Base-by-base conservation (phyloP, 2,797 vertebrate genomes). In the Pantherophis vulpinus region DNA sequence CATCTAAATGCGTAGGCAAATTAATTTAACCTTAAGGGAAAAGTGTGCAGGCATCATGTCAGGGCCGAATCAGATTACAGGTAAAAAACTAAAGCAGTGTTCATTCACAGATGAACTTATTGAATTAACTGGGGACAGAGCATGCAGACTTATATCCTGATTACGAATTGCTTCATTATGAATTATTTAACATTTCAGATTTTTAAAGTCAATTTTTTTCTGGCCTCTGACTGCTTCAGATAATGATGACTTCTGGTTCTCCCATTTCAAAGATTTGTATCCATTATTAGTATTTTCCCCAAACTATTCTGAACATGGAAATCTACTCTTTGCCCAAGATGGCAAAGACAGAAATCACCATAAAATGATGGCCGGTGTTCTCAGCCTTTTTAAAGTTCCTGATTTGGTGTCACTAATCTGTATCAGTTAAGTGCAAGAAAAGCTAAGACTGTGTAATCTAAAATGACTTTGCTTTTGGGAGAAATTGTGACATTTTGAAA, bases 271-370 rank as follows among this genome's bases (percentile, higher is more conserved):
- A 86, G 86, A 29, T 61, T 58, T 93, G 13, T n/a, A n/a, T 58
- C 91, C 4, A 1, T 1, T 27, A 0, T 0, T 58, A 93, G 59
- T 79, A 29, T 89, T 87, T 86, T 11, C 5, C 55, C 6, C 0
- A 23, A 0, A n/a, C 88, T 47, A 0, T 2, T 92, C 91, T 0
- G 0, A 0, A 92, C 0, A 13, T 83, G 83, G 25, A 0, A 1
- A 54, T 60, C 83, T 25, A 63, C 3, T 25, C 51, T 23, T 11
- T 47, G 14, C 2, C 47, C 29, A 29, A 1, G 83, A 93, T n/a
- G 37, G 56, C 83, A 70, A 60, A 60, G n/a, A 6, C 5, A 86
- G 89, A 74, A 29, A 23, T 83, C 25, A 0, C 4, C 10, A 91
- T 91, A 83, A 86, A 94, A 83, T n/a, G 5, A 0, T 86, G 47